phyloP scores from a whole-genome alignment of 2,113 vertebrate species.

The Callipepla squamata region DNA sequence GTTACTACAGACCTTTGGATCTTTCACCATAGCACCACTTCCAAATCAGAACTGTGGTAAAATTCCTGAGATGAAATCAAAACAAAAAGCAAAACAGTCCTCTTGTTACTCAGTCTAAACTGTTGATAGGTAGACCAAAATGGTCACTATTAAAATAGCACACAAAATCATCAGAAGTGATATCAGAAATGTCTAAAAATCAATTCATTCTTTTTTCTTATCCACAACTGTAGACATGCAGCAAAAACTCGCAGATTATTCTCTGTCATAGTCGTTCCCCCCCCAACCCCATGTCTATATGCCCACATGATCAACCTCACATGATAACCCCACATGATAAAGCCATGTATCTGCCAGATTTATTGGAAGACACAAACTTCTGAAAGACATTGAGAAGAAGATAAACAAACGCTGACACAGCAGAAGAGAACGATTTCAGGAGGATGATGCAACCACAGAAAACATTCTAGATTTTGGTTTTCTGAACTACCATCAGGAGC shows the following conservation, averaged over 20 bases:
- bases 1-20: not conserved
- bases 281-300: rapidly evolving
- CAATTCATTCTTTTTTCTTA: not conserved
- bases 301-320: too few species aligned
- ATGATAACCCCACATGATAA: not conserved
- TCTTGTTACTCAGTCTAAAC: not conserved
- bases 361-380: not conserved
- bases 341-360: not conserved
- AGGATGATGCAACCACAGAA: not conserved
- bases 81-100: not conserved
- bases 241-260: not conserved
- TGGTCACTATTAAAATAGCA: not conserved
- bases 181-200: not conserved
- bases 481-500: not conserved
- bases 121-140: not conserved
- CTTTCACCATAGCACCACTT: not conserved
- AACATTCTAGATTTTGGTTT: not conserved
- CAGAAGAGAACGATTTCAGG: not conserved
- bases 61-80: not conserved
- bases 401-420: not conserved
- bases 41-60: not conserved
- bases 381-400: not conserved
- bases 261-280: too few species aligned
- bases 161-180: not conserved
- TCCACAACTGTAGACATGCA: not conserved